These are phyloP conservation scores for Meteorus cinctellus DNA, from an alignment of 2,888 invertebrate genomes.

Conservation along the genomic window DNA sequence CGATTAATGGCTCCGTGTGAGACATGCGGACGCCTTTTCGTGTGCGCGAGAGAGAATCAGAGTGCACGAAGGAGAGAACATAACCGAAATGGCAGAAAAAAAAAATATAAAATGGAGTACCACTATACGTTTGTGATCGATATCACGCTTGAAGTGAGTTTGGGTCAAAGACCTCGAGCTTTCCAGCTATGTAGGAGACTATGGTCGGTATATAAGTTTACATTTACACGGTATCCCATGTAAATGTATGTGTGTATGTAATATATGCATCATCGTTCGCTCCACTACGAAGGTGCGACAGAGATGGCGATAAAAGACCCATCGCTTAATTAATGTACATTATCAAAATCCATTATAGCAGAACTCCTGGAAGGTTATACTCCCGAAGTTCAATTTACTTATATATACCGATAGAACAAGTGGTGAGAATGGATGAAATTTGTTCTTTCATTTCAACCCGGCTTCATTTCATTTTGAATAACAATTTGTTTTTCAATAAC, in stretches of 20 bases:
- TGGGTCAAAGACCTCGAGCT: constrained; percentile 38
- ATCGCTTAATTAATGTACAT: constrained; percentile 54
- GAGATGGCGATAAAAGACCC: constrained; percentile 18
- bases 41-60: not conserved
- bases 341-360: constrained; percentile 48
- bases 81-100: constrained; percentile 27
- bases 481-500: no score
- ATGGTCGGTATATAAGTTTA: not conserved
- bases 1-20: constrained; percentile 36
- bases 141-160: constrained; percentile 36
- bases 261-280: not conserved
- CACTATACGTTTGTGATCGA: constrained; percentile 36
- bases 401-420: not conserved
- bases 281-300: not conserved
- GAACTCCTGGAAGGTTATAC: constrained; percentile 39
- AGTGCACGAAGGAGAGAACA: not conserved
- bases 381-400: constrained; percentile 35
- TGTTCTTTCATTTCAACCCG: not conserved
- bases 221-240: not conserved
- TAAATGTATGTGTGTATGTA: constrained; percentile 4
- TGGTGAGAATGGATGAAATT: constrained; percentile 19
- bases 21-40: constrained; percentile 33
- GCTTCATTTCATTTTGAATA: not conserved
- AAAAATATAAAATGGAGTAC: constrained; percentile 2
- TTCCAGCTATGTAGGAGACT: constrained; percentile 2